Evolutionary conservation across 2,113 vertebrate genomes (phyloP).

Genomic region (Dolichallabes microphthalmus): DNA sequence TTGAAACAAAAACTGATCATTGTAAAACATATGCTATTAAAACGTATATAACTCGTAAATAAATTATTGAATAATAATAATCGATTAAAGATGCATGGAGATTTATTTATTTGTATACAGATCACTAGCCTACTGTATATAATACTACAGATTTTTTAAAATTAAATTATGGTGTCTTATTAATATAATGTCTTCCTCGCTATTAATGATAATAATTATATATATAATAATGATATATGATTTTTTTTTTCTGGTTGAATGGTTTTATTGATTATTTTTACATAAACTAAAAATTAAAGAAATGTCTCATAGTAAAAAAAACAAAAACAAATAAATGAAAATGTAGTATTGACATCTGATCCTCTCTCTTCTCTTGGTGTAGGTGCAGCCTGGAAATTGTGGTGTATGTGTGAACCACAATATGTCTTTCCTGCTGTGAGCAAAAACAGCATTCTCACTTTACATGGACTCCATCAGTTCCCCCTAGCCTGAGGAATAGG

Average conservation of each 20-base stretch:
- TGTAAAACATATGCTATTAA: too few species aligned
- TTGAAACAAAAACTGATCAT: too few species aligned
- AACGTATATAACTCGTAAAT: too few species aligned
- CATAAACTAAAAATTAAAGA: neutral
- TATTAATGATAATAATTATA: too few species aligned
- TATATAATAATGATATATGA: too few species aligned
- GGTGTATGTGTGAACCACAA: constrained; percentile 12
- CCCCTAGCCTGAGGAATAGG: constrained; percentile 39
- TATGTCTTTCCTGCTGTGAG: constrained; percentile 6
- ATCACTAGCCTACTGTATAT: too few species aligned
- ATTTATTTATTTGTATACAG: too few species aligned
- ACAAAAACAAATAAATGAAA: neutral
- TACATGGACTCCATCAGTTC: constrained; percentile 32
- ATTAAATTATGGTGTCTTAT: too few species aligned
- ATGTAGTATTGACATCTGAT: neutral
- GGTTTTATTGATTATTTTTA: neutral
- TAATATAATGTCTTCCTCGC: too few species aligned
- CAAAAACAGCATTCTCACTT: constrained; percentile 6
- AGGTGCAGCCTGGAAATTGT: constrained; percentile 13
- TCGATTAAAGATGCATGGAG: too few species aligned
- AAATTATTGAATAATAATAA: too few species aligned
- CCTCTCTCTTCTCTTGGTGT: constrained; percentile 28
- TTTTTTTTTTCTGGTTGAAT: neutral
- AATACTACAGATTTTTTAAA: too few species aligned
- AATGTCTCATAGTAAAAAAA: neutral